Base-by-base conservation (phyloP, 1,140 invertebrate species). In the Acromyrmex echinatior region DNA sequence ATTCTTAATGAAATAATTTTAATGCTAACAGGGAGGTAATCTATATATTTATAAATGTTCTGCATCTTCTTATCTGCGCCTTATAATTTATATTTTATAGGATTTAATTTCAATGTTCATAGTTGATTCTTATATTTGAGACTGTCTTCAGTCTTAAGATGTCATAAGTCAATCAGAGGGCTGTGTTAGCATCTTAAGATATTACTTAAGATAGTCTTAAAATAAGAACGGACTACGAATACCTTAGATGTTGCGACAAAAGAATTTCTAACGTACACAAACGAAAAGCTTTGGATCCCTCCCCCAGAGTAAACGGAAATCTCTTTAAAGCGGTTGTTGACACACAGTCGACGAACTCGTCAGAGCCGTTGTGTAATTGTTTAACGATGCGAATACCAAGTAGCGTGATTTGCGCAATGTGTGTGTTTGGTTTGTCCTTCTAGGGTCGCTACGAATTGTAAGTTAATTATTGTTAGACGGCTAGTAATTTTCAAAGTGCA, bases 261-360 rank as follows among this genome's bases (percentile, higher is more conserved):
- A 58, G 65, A 71, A 70, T 39, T 39, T 53, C 16, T 71, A 18
- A 35, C 18, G 39, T 28, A 49, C 66, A 25, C 14, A 9, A 80
- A 53, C 77, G 45, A 31, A 80, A 68, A 68, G 62, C 77, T 80
- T 65, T n/a, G 62, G 35, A 80, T 68, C 9, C 79, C 66, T 58
- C 9, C 79, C 66, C 45, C 35, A 81, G 39, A 28, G 51, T 58
- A 81, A 81, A 81, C 66, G 21, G 51, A 81, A 71, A 45, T 81
- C 49, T 31, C 35, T 39, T 9, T 35, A 53, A 76, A 28, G 53
- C 39, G 70, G n/a, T 56, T 92, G 90, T 93, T 92, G 91, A 93
- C 91, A 91, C 90, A 74, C 82, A 90, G 82, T 92, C 90, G 91
- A 82, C 89, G 88, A 31, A 92, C 77, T 90, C 87, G 88, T 92